Conservation (phyloP, 2,113 vertebrate species). For the Stercorarius parasiticus region DNA sequence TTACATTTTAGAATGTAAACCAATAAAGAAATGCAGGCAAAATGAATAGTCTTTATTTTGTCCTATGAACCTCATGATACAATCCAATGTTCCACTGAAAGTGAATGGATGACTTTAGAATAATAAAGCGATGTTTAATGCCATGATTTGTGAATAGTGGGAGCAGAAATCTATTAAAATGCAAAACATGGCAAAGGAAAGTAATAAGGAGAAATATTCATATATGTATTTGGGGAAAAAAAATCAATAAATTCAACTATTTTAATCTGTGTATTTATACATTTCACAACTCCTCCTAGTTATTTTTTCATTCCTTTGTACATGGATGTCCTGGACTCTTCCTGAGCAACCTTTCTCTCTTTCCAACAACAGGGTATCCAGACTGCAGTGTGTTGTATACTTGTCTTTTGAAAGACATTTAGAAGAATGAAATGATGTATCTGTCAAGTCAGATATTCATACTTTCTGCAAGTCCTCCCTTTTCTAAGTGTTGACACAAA, state of each 20-base stretch:
- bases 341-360: not conserved
- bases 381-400: not conserved
- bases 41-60: not conserved
- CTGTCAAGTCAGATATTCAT: not conserved
- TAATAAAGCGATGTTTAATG: not conserved
- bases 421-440: not conserved
- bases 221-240: too few species aligned
- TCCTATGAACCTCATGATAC: not conserved
- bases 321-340: not conserved
- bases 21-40: not conserved
- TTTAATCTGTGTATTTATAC: not conserved
- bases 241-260: not conserved
- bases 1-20: not conserved
- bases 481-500: not conserved
- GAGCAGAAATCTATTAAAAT: not conserved
- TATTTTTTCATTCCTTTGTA: not conserved
- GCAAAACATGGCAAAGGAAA: fast-evolving
- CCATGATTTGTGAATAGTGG: not conserved
- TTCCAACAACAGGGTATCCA: not conserved
- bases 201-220: not conserved
- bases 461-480: not conserved
- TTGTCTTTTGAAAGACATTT: not conserved
- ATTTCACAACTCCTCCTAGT: not conserved
- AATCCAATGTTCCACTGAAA: not conserved
- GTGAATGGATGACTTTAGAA: not conserved